These are phyloP conservation scores for Crotalus horridus DNA, from an alignment of 2,113 vertebrate species.

Conservation along the genomic window DNA sequence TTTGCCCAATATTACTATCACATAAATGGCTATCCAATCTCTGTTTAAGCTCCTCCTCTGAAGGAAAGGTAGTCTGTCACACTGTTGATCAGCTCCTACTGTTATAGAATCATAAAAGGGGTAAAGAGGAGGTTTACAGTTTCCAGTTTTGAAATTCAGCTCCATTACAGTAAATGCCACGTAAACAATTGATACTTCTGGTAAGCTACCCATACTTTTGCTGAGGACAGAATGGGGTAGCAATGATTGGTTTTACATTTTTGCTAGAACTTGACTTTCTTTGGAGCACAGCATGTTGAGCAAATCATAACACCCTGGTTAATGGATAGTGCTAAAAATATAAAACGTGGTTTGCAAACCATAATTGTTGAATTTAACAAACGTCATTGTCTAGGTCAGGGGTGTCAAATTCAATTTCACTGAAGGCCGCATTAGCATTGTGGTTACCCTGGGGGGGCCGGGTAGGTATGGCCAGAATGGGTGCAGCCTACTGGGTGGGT, in stretches of 20 bases:
- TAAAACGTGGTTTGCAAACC: not conserved
- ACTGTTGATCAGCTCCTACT: not conserved
- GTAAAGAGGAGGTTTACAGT: not conserved
- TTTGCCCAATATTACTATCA: not conserved
- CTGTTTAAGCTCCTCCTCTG: not conserved
- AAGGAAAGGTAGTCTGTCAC: not conserved
- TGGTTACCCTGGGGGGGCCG: too few species aligned
- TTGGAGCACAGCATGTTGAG: not conserved
- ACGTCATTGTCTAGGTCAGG: not conserved
- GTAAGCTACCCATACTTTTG: not conserved
- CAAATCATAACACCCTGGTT: not conserved
- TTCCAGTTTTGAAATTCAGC: not conserved
- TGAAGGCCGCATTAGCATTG: too few species aligned
- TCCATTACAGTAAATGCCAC: not conserved
- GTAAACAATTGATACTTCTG: not conserved
- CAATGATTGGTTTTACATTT: not conserved
- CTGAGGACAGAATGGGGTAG: not conserved
- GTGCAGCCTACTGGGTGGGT: too few species aligned
- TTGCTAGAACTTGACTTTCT: not conserved
- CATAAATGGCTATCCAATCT: not conserved
- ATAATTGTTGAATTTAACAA: not conserved
- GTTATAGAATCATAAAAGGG: not conserved
- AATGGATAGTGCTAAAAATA: not conserved
- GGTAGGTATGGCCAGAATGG: too few species aligned
- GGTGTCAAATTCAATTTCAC: too few species aligned